These are phyloP conservation scores for Apostichopus californicus DNA, from an alignment of 35 echinoderm and acorn worm species.

Conservation along the genomic window DNA sequence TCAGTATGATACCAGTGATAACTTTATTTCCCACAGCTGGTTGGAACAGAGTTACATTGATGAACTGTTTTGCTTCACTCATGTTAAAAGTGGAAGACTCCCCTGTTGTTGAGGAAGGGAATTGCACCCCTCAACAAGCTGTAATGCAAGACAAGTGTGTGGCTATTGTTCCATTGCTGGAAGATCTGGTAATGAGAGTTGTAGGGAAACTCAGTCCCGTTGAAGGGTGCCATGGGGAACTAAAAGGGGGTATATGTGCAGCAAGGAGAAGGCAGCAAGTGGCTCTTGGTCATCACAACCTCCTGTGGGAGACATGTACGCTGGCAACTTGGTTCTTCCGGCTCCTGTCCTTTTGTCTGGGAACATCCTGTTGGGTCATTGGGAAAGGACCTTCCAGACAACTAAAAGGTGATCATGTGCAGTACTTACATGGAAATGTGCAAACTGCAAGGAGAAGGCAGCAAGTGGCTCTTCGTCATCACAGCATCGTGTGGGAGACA, in stretches of 20 bases:
- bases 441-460: neutral
- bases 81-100: neutral
- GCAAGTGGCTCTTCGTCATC: neutral
- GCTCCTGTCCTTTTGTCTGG: neutral
- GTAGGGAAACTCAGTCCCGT: neutral
- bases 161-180: neutral
- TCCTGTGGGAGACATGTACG: neutral
- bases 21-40: neutral
- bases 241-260: no score
- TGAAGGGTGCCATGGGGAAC: neutral
- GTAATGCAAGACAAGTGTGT: neutral
- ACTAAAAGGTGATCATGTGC: constrained; percentile 6
- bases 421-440: neutral
- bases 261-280: neutral
- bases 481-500: neutral
- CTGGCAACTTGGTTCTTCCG: neutral
- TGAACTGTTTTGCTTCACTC: neutral
- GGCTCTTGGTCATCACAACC: constrained; percentile 2
- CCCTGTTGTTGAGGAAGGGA: neutral
- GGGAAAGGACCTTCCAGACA: neutral
- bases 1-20: no score
- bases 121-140: neutral
- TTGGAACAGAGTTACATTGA: neutral
- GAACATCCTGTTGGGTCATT: neutral
- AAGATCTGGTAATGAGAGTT: neutral